Evolutionary conservation across 1,140 invertebrate genomes (phyloP), one percentile per base, ranked within the genome.

Genomic region (Apis cerana): DNA sequence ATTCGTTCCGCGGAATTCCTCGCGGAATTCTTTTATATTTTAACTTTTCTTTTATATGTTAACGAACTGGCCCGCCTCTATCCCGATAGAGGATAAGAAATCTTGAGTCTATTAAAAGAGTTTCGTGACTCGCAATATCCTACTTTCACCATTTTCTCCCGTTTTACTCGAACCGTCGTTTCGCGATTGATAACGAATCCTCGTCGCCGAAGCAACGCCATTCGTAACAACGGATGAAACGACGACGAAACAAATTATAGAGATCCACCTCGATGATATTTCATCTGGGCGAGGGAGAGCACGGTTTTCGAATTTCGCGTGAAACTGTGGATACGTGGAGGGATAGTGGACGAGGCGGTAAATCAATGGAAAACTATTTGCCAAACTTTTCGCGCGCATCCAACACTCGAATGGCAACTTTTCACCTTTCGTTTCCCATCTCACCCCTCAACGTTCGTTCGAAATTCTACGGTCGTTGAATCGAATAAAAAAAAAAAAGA

Each of bases 1-100:
- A 79, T 86, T 88, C 62, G 78, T 88, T 88, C 88, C 88, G 68
- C 71, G n/a, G 67, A 15, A 43, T 48, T 3, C 15, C 82, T 85
- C 75, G 70, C 4, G 5, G 4, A 78, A 84, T 72, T 80, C 75
- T 64, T 71, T 75, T 82, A 54, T 76, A 33, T 33, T 3, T 3
- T 3, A 33, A 33, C 2, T n/a, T n/a, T 72, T 80, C 75, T 64
- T 71, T 75, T 82, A 54, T 76, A 33, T 33, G 50, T 82, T 68
- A 81, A 81, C 80, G 72, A 81, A 75, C 43, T 23, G 19, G 5
- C 27, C 19, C n/a, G 19, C 48, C n/a, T 0, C 59, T 23, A 68
- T 67, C 13, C 43, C 54, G 7, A 17, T 0, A 56, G 23, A 5
- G 17, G 0, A 15, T 17, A 15, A 21, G 27, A 68, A 62, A 86